Base-by-base conservation (phyloP, 2,888 invertebrate genomes). In the Caenorhabditis becei region DNA sequence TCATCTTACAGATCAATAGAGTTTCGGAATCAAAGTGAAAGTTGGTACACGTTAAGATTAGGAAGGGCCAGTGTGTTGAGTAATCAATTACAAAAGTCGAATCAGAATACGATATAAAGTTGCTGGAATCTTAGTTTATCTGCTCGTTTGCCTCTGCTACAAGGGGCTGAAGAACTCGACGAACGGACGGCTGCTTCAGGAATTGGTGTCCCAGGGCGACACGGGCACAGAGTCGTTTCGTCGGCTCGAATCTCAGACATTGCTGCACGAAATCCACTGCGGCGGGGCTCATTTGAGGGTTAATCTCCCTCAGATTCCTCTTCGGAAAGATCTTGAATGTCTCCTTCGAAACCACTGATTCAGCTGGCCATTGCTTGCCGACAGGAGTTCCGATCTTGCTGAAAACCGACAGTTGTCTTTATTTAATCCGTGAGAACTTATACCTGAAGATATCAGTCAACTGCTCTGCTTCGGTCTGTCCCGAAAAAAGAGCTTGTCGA, bases 401-500 rank as follows among this genome's bases (percentile, higher is more conserved):
- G 32, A 26, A 56, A 56, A 53, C 7, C 2, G 23, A 24, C 41
- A 10, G 41, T 41, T 41, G 16, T 41, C 2, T 16, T 41, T 41
- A 5, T 41, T 5, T 41, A 14, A 3, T 10, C 8, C 2, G 41
- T 11, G 16, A 41, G 41, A 14, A 14, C 3, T 35, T 35, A 8
- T 41, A 90, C 90, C 94, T 93, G 94, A 95, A 96, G 91, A 98
- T 97, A 91, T 95, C 94, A 87, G 94, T 94, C 59, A 98, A 93
- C 92, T 97, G 97, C 91, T 97, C 95, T 0, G 95, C 94, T 91
- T 99, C 98, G 0, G 96, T 95, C 20, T 94, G 94, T 0, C 97
- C 98, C 28, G 95, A 94, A 92, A 98, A 96, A 47, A 99, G 91
- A 0, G 97, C 95, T 10, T 70, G 28, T 0, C 86, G 74, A 26